Evolutionary conservation across 92 coral and sea anemone species (phyloP), one percentile per base, ranked within the genome.

Genomic region (Porites rus): DNA sequence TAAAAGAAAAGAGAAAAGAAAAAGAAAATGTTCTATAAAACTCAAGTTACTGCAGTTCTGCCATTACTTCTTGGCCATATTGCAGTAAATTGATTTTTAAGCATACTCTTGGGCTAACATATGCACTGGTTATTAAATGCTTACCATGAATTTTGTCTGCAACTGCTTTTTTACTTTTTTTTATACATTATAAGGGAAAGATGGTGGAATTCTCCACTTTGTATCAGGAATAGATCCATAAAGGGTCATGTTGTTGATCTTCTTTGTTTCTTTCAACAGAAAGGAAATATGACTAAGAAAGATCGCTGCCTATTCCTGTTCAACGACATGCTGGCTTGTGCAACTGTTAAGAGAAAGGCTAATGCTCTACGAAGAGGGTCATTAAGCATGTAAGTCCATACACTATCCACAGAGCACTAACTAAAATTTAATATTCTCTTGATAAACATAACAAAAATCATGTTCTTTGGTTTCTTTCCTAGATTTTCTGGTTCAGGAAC

Each of bases 401-500:
- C 9, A 10, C 8, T 4, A 31, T 74, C 7, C 9, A 28, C 66
- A 16, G 17, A 7, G 13, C 66, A 62, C 7, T 16, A 5, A 62
- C 66, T 62, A 17, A 17, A n/a, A n/a, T n/a, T n/a, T n/a, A n/a
- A 4, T 62, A 18, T 1, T 16, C 13, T 62, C n/a, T 62, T 62
- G 14, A 38, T 38, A 2, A 4, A 0, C 18, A 14, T 62, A 4
- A 14, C n/a, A 16, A 16, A 69, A 38, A 69, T 46, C 50, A 6
- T 14, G 6, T 68, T 18, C 74, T 17, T 51, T 28, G 17, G 46
- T 8, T 71, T 61, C 13, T 86, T 51, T 74, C 58, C 13, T 74
- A 96, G 99, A 80, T 96, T 96, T 92, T 96, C 99, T 72, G 98
- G 99, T 46, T 96, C 99, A 78, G 98, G 96, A 12, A 91, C 98